These are phyloP conservation scores for Zygothrica quintamaculata DNA, from an alignment of 2,888 invertebrate genomes.

Conservation along the genomic window DNA sequence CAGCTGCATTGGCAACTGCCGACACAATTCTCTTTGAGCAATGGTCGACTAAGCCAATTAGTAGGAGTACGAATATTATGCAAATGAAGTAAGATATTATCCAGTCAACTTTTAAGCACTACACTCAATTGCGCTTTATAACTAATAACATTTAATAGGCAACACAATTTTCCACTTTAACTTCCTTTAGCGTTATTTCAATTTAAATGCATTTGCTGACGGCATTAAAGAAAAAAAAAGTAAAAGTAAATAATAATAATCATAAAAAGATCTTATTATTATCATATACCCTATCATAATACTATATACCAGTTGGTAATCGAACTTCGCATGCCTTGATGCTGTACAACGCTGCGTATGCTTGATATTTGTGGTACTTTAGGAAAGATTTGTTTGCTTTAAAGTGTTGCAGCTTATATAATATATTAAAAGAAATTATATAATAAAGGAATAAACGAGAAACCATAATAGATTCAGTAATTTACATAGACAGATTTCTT, in stretches of 20 bases:
- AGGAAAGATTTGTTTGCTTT: too few species aligned
- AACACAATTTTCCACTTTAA: constrained; percentile 71
- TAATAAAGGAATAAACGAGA: too few species aligned
- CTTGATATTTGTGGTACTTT: too few species aligned
- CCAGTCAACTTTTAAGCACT: constrained; percentile 56
- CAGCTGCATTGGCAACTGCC: constrained; percentile 16
- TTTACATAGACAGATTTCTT: too few species aligned
- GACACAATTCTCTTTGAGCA: constrained; percentile 51
- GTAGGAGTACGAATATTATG: constrained; percentile 51
- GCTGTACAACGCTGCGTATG: too few species aligned
- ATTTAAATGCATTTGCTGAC: constrained; percentile 17
- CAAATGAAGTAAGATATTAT: constrained; percentile 54
- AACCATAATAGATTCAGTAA: too few species aligned
- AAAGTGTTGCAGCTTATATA: too few species aligned
- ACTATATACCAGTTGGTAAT: too few species aligned
- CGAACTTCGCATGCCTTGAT: too few species aligned
- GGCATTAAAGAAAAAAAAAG: constrained; percentile 2
- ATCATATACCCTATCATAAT: not conserved
- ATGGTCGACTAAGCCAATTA: constrained; percentile 71
- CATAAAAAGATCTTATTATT: not conserved
- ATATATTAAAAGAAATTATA: too few species aligned
- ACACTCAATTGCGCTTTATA: constrained; percentile 62
- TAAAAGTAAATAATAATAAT: not conserved
- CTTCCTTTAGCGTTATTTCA: constrained; percentile 22
- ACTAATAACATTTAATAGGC: constrained; percentile 72